These are phyloP conservation scores for Probosciger aterrimus DNA, from an alignment of 2,113 vertebrate genomes.

Conservation along the genomic window DNA sequence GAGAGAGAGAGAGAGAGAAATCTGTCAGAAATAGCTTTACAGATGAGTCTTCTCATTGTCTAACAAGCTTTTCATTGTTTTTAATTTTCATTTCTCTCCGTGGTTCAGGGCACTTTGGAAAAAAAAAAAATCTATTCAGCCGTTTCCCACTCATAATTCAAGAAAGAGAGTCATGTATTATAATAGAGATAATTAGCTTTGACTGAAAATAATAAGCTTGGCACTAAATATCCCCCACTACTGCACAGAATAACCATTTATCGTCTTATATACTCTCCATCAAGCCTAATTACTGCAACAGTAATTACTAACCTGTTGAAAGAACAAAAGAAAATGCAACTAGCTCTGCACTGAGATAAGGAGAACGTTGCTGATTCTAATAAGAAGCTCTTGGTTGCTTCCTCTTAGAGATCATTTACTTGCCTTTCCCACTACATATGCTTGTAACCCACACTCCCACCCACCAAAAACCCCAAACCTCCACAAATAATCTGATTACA, in stretches of 20 bases:
- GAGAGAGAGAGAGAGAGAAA: conserved; percentile 20
- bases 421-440: not conserved
- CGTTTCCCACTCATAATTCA: conserved; percentile 80
- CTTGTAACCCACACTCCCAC: not conserved
- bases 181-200: conserved; percentile 80
- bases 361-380: conserved; percentile 15
- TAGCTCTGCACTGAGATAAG: conserved; percentile 44
- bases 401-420: not conserved
- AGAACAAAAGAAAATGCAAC: conserved; percentile 72
- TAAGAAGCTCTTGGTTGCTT: conserved; percentile 37
- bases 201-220: conserved; percentile 77
- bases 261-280: conserved; percentile 72
- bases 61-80: conserved; percentile 74
- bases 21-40: conserved; percentile 65
- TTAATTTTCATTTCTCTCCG: conserved; percentile 73
- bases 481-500: not conserved
- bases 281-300: conserved; percentile 75
- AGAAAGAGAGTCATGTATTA: conserved; percentile 72
- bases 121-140: conserved; percentile 73
- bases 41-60: conserved; percentile 73
- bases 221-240: conserved; percentile 63
- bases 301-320: conserved; percentile 82
- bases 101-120: conserved; percentile 68
- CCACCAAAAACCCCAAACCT: not conserved
- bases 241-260: conserved; percentile 68